phyloP scores from a whole-genome alignment of 1,140 invertebrate genomes.

The Reticulitermes speratus region DNA sequence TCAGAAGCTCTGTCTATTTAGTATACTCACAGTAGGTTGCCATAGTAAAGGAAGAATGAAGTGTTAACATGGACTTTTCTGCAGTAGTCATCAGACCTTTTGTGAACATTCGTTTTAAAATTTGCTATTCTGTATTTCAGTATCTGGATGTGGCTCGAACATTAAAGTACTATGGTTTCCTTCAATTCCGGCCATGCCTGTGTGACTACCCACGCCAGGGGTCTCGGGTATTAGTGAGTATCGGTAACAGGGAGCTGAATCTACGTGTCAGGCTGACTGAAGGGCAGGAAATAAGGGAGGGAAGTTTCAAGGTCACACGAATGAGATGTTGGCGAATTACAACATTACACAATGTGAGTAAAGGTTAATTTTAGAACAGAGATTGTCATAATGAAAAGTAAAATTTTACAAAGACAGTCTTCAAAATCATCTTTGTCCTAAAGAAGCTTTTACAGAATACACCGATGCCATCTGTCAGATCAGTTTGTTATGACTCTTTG shows the following conservation, averaged over 20 bases:
- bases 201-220: conserved; percentile 75
- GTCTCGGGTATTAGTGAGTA: conserved; percentile 65
- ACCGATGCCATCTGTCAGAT: too few relatives aligned
- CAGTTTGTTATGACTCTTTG: too few relatives aligned
- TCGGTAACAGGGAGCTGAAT: conserved; percentile 77
- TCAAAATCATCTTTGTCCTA: too few relatives aligned
- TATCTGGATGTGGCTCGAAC: conserved; percentile 79
- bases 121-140: conserved; percentile 52
- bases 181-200: conserved; percentile 75
- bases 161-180: conserved; percentile 84
- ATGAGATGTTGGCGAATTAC: conserved; percentile 98
- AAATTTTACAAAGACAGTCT: too few relatives aligned
- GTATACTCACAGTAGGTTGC: too few relatives aligned
- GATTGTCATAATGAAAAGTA: background rate
- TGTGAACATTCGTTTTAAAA: background rate
- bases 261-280: conserved; percentile 56
- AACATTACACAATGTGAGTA: conserved; percentile 72
- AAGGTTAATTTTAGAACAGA: background rate
- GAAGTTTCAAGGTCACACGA: conserved; percentile 86
- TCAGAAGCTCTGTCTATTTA: too few relatives aligned
- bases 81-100: too few relatives aligned
- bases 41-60: too few relatives aligned
- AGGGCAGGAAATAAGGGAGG: conserved; percentile 64
- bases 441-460: too few relatives aligned
- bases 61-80: too few relatives aligned